A percentile compares a stretch with the other conserved stretches of the same genome.
Evolutionary conservation across 2,888 invertebrate species (phyloP).

Genomic region (Eubasilissa splendida): DNA sequence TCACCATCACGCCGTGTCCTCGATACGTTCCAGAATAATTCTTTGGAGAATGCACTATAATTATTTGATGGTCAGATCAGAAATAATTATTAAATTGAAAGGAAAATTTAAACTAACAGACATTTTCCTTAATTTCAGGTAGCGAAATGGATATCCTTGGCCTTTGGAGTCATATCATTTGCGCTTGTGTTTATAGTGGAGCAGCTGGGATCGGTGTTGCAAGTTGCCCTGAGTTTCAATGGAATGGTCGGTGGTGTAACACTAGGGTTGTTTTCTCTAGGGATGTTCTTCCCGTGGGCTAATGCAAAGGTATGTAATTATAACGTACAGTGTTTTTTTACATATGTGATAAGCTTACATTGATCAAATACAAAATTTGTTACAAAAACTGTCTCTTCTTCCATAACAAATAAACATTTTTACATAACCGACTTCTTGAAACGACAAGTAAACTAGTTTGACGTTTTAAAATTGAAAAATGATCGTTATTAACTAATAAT

Average conservation of each 20-base stretch:
- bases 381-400: no score
- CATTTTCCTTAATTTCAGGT: constrained; percentile 63
- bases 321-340: background rate
- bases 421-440: no score
- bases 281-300: constrained; percentile 91
- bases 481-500: no score
- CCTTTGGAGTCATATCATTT: constrained; percentile 84
- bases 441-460: no score
- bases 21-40: background rate
- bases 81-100: no score
- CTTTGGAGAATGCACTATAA: background rate
- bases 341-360: no score
- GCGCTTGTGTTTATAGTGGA: constrained; percentile 89
- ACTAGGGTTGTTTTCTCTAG: constrained; percentile 88
- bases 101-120: background rate
- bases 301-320: constrained; percentile 78
- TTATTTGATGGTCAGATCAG: no score
- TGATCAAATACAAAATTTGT: no score
- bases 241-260: constrained; percentile 93
- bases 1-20: no score
- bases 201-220: constrained; percentile 88
- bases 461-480: no score
- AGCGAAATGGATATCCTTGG: constrained; percentile 76
- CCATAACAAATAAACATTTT: no score
- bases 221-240: constrained; percentile 90